Base-by-base conservation (phyloP, 1,140 invertebrate genomes). In the Trissolcus basalis region DNA sequence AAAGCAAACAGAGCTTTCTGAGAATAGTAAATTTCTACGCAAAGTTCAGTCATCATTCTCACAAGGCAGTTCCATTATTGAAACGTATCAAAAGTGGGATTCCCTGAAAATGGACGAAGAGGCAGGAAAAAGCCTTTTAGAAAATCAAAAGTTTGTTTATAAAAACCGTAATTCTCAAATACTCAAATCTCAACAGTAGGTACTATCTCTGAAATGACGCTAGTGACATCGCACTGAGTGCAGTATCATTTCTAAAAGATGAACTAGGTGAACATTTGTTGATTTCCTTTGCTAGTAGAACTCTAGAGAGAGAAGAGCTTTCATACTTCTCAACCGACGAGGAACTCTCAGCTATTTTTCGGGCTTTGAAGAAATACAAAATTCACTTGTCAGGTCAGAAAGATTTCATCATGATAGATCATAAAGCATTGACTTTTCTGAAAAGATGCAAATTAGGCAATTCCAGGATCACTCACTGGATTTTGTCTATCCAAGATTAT, bases 371-470 rank as follows among this genome's bases (percentile, higher is more conserved):
- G 11, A 58, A 58, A 7, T 58, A 15, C 10, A 9, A 13, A 16
- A 58, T 39, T 1, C 47, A 35, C 15, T 36, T 58, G 19, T 11
- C 41, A 11, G 58, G 81, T 39, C 72, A n/a, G 80, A 48, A 14
- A 71, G 82, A 16, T 84, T 89, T 27, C n/a, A n/a, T n/a, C n/a
- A 83, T 54, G 0, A 82, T 90, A n/a, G 51, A 91, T 71, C 89
- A 91, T 56, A 81, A 84, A 43, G 82, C 56, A 5, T 35, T 63
- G 7, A 50, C 44, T 1, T 63, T 63, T 13, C n/a, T 68, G 4
- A 55, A 56, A 47, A 51, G 8, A 3, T 65, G 71, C 14, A 68
- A 53, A 56, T 44, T 61, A 0, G 12, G 36, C 27, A 68, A 68
- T 39, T 3, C 49, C 0, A 49, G 71, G 61, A 14, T 74, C 1